Percentiles rank a stretch among this genome's conserved stretches.
Evolutionary conservation across 2,888 invertebrate species (phyloP).

Genomic region (Gisinianus flammeolus): DNA sequence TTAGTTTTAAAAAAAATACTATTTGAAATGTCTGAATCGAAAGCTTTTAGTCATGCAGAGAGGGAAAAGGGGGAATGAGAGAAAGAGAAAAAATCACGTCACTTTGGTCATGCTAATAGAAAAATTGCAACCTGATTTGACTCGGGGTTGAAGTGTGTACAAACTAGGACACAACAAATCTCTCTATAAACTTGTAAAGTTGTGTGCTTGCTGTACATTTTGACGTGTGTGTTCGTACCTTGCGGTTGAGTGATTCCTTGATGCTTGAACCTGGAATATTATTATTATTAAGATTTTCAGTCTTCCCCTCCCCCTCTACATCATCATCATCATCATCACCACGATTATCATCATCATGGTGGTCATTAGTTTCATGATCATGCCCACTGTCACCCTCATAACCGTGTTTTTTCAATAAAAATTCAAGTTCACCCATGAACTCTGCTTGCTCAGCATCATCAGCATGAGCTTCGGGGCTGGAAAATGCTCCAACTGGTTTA

Average conservation of each 20-base stretch:
- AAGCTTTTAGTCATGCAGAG: no score
- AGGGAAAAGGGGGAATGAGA: no score
- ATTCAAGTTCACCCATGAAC: conserved; percentile 48
- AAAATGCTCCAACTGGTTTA: conserved; percentile 1
- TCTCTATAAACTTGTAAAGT: neutral
- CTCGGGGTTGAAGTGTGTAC: conserved; percentile 16
- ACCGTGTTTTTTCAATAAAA: conserved; percentile 44
- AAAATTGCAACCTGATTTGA: conserved; percentile 34
- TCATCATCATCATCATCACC: conserved; percentile 12
- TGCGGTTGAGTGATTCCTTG: conserved; percentile 23
- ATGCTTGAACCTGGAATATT: conserved; percentile 27
- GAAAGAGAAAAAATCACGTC: neutral
- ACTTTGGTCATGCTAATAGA: conserved; percentile 20
- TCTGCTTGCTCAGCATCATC: conserved; percentile 33
- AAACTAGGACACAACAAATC: neutral
- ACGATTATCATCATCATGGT: conserved; percentile 16
- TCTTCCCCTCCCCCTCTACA: conserved; percentile 25
- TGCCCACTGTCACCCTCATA: conserved; percentile 31
- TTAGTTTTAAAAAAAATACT: no score
- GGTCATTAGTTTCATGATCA: conserved; percentile 21
- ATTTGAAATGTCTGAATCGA: no score
- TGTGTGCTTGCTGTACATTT: neutral
- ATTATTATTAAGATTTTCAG: conserved; percentile 24
- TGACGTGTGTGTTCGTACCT: conserved; percentile 13
- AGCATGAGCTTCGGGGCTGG: conserved; percentile 27